Base-by-base conservation (phyloP, 2,113 vertebrate species). In the Heloderma charlesbogerti region DNA sequence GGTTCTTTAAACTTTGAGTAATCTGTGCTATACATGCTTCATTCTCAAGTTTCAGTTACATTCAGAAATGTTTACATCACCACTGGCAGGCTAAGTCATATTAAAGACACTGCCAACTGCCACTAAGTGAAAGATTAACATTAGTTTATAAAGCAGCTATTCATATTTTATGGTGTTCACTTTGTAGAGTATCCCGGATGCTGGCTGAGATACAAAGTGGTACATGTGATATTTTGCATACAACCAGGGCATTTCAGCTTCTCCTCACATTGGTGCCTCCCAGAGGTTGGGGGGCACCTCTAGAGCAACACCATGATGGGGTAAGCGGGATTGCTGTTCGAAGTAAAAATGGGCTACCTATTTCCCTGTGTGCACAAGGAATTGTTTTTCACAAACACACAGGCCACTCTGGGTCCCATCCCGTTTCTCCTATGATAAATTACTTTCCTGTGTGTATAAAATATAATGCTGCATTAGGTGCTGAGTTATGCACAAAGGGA, bases 11-110 rank as follows among this genome's bases (percentile, higher is more conserved):
- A 74, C 1, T 6, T 27, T 22, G 37, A 69, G 40, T 16, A 34
- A 16, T 27, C 66, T 87, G 60, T 81, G 86, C 37, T 3, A 0
- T 0, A 18, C 84, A 48, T 2, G 72, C 9, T 84, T 80, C 6
- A 27, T 10, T 13, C 15, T 57, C 0, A 67, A 54, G 1, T 86
- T 45, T 84, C 82, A 54, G 78, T 90, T 92, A 89, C 51, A 2
- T 51, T 6, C 12, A 43, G 60, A 40, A 63, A 72, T 72, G 51
- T 86, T 71, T 48, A 86, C 67, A 85, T 66, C 20, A 60, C 40
- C 57, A 88, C 37, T 9, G 7, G 7, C 69, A 69, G 57, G 29
- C 63, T 27, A 29, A 0, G 37, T 63, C 51, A 43, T 63, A 16
- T 63, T 88, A 89, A 72, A 89, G 51, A 20, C 13, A 57, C 27